These are phyloP conservation scores for Bos javanicus DNA, from an alignment of 2,113 vertebrate genomes.

Conservation along the genomic window DNA sequence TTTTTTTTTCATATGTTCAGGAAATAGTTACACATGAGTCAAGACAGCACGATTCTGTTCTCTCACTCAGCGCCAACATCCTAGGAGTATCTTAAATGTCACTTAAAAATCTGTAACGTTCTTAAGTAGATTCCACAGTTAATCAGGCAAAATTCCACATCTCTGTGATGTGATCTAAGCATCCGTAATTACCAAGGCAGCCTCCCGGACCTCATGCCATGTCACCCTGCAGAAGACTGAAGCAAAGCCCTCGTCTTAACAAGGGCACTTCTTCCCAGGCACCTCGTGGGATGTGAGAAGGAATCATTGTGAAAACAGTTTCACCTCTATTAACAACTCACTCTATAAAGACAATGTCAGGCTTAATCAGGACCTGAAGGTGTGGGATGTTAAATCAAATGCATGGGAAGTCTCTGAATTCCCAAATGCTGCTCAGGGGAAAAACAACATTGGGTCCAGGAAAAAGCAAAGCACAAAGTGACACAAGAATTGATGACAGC, in stretches of 20 bases:
- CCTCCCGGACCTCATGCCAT: accelerated
- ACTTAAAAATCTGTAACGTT: accelerated
- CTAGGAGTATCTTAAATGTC: not conserved
- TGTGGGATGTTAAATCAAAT: not conserved
- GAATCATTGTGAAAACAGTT: not conserved
- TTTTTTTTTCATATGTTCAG: accelerated
- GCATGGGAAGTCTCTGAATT: not conserved
- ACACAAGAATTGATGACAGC: slow-evolving; percentile 25
- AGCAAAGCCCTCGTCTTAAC: accelerated
- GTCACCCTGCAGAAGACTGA: accelerated
- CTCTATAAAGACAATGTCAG: slow-evolving; percentile 34
- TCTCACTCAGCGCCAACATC: accelerated
- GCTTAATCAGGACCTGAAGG: not conserved
- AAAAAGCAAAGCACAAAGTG: not conserved
- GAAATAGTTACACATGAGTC: not conserved
- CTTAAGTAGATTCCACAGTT: not conserved
- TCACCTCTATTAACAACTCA: slow-evolving; percentile 11
- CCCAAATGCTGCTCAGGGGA: not conserved
- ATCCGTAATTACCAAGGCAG: accelerated
- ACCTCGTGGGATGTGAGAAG: accelerated
- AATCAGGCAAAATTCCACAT: accelerated
- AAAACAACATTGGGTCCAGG: not conserved
- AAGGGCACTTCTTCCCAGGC: not conserved
- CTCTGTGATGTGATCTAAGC: accelerated
- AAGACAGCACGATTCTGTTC: accelerated